Conservation (phyloP, 1,140 invertebrate genomes). For the Ceratosolen solmsi region DNA sequence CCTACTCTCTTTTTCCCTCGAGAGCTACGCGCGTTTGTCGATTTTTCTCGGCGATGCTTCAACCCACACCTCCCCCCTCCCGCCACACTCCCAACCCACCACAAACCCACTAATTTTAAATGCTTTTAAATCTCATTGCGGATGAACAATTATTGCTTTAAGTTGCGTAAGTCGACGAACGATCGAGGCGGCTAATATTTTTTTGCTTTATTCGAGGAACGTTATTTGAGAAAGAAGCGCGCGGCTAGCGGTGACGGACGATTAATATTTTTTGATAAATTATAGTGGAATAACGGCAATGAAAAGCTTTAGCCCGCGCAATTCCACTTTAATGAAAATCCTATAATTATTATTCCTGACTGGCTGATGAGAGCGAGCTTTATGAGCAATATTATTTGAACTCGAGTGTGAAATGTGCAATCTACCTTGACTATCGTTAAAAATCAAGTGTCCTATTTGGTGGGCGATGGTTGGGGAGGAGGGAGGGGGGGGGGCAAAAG, state of each 20-base stretch:
- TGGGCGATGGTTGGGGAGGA: too few species aligned
- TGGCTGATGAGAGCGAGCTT: constrained; percentile 50
- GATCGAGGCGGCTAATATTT: neutral
- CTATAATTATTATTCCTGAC: constrained; percentile 21
- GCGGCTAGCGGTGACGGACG: neutral
- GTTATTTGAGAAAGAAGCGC: neutral
- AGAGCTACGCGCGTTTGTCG: neutral
- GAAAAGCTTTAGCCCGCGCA: constrained; percentile 21
- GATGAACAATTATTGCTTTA: neutral
- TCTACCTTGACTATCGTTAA: constrained; percentile 44
- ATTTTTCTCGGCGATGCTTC: neutral
- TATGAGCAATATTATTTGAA: constrained; percentile 35
- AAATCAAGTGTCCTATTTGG: neutral
- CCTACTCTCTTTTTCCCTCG: neutral
- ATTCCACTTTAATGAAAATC: too few species aligned
- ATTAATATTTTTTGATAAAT: constrained; percentile 27
- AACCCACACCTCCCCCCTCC: too few species aligned
- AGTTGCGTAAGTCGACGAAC: neutral
- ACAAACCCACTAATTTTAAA: constrained; percentile 45
- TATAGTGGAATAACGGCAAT: constrained; percentile 38
- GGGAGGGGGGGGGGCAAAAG: too few species aligned
- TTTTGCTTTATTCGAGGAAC: constrained; percentile 1
- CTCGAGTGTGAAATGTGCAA: constrained; percentile 36
- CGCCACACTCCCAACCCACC: too few species aligned
- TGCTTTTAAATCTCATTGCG: constrained; percentile 34